A percentile compares a stretch with the other conserved stretches of the same genome.
Evolutionary conservation across 2,797 vertebrate species (phyloP).

Genomic region (Gorsachius magnificus): DNA sequence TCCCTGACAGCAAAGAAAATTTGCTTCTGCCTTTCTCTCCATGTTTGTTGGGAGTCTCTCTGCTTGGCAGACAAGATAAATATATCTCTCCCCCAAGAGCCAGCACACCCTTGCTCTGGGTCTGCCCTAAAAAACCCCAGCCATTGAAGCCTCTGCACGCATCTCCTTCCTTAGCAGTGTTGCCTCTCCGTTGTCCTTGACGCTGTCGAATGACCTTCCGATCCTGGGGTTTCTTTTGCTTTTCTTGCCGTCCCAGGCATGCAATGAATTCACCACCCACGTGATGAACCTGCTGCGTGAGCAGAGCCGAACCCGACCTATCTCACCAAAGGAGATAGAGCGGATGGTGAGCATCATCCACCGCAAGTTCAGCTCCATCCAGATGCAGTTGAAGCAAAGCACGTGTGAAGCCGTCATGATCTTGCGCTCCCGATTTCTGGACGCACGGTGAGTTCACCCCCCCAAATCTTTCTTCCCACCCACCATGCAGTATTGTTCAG

Average conservation of each 20-base stretch:
- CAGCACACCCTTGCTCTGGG: background rate
- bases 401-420: slow-evolving; percentile 98
- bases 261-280: slow-evolving; percentile 97
- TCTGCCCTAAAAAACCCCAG: background rate
- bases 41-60: background rate
- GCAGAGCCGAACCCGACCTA: slow-evolving; percentile 94
- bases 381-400: slow-evolving; percentile 99
- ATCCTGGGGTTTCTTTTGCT: slow-evolving; percentile 59
- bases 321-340: slow-evolving; percentile 98
- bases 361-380: slow-evolving; percentile 99
- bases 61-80: background rate
- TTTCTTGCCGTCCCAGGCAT: slow-evolving; percentile 81
- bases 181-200: background rate
- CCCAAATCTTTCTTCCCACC: background rate
- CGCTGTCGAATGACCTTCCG: background rate
- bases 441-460: slow-evolving; percentile 84
- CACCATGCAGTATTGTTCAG: rapidly evolving
- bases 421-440: slow-evolving; percentile 95
- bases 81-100: background rate
- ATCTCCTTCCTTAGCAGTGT: background rate
- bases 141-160: background rate
- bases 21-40: background rate
- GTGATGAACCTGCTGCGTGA: slow-evolving; percentile 98
- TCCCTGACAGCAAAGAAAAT: background rate
- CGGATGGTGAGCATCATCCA: slow-evolving; percentile 98